These are phyloP conservation scores for Sarcophaga carnaria DNA, from an alignment of 2,888 invertebrate species.

Conservation along the genomic window DNA sequence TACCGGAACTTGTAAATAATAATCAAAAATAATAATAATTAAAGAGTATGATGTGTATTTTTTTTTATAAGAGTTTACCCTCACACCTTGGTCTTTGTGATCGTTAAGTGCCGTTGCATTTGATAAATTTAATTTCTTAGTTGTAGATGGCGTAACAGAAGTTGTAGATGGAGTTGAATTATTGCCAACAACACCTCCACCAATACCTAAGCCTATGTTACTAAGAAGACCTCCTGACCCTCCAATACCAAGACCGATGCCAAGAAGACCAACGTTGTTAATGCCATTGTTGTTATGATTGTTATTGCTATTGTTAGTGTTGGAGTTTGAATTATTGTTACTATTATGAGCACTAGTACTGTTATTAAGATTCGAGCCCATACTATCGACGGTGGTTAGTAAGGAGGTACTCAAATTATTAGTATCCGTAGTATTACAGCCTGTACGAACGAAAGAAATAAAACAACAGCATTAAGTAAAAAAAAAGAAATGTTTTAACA, in stretches of 20 bases:
- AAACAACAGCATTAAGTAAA: conserved; percentile 34
- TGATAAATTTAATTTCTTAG: conserved; percentile 69
- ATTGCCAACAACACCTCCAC: conserved; percentile 59
- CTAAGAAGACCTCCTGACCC: conserved; percentile 68
- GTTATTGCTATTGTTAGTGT: conserved; percentile 69
- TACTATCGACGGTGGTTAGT: conserved; percentile 68
- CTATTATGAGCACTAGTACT: conserved; percentile 69
- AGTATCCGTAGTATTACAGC: conserved; percentile 66
- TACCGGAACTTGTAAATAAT: not conserved
- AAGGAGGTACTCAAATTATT: conserved; percentile 64
- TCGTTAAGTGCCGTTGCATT: conserved; percentile 74
- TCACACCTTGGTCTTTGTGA: conserved; percentile 82
- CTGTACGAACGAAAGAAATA: conserved; percentile 57
- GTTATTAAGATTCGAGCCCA: conserved; percentile 64
- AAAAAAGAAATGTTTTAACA: not conserved
- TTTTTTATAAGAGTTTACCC: conserved; percentile 80
- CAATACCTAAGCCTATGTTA: conserved; percentile 69
- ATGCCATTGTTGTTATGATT: conserved; percentile 70
- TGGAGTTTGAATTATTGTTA: conserved; percentile 71
- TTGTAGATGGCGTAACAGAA: conserved; percentile 77
- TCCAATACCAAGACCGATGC: conserved; percentile 69
- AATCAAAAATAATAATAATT: conserved; percentile 23
- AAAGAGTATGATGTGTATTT: conserved; percentile 39
- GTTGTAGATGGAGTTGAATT: conserved; percentile 52
- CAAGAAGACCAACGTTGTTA: conserved; percentile 67